Percentiles rank a stretch among this genome's conserved stretches.
phyloP scores from a whole-genome alignment of 2,113 vertebrate genomes.

The Montifringilla adamsi region DNA sequence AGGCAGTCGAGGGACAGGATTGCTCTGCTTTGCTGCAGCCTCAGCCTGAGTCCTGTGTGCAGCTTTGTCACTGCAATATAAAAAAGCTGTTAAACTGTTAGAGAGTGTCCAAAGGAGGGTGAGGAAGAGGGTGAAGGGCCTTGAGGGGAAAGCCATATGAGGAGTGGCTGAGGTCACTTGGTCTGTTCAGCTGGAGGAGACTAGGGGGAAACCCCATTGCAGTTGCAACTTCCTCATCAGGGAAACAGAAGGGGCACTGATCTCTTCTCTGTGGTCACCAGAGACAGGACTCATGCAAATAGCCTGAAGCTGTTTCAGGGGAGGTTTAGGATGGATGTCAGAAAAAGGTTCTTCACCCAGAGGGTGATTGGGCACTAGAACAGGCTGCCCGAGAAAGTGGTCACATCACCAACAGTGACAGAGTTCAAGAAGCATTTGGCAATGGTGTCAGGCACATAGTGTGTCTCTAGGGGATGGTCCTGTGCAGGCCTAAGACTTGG shows the following conservation, averaged over 20 bases:
- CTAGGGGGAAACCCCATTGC: neutral
- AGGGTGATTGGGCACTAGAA: neutral
- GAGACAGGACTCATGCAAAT: neutral
- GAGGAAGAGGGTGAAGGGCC: neutral
- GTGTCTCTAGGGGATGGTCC: no score
- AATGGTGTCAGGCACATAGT: neutral
- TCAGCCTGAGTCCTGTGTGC: neutral
- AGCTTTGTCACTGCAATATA: neutral
- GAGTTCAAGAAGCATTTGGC: neutral
- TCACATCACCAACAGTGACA: neutral
- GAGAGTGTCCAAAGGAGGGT: neutral
- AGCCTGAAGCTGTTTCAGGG: neutral
- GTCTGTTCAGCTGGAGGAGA: neutral
- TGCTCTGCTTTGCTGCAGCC: neutral
- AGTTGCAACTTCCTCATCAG: neutral
- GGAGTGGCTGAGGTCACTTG: neutral
- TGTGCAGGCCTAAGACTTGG: neutral
- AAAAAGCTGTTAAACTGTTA: neutral
- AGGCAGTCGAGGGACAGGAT: accelerated
- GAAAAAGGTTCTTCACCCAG: neutral
- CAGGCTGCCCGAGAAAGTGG: neutral
- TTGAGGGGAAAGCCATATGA: neutral
- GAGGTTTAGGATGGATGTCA: neutral
- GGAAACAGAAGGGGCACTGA: neutral
- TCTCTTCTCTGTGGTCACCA: neutral